These are phyloP conservation scores for Brachionus sp. DNA, from an alignment of 1,140 invertebrate genomes.

Conservation along the genomic window DNA sequence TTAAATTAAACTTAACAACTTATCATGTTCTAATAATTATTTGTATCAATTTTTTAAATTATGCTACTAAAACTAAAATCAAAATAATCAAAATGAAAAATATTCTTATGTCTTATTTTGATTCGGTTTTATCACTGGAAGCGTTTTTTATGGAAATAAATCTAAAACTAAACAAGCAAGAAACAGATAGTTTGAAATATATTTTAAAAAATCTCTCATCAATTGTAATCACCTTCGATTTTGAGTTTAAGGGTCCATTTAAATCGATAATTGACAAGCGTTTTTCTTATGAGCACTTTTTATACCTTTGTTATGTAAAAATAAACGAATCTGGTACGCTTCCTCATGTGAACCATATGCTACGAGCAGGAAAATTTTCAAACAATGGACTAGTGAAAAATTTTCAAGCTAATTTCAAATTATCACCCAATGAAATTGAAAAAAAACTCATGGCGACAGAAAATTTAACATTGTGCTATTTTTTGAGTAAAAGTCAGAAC, in stretches of 20 bases:
- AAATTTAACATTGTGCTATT: conserved; percentile 22
- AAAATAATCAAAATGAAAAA: conserved; percentile 2
- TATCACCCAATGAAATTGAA: not conserved
- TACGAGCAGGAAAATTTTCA: not conserved
- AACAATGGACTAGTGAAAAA: not conserved
- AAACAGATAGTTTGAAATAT: not conserved
- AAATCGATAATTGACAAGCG: conserved; percentile 11
- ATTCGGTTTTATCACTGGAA: not conserved
- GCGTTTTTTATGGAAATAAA: conserved; percentile 34
- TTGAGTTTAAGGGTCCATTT: conserved; percentile 31
- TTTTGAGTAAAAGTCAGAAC: not conserved
- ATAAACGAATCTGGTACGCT: conserved; percentile 21
- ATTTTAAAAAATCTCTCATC: conserved; percentile 22
- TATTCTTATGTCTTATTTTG: conserved; percentile 27
- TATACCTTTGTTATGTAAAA: conserved; percentile 35
- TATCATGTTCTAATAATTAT: no score
- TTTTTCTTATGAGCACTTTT: conserved; percentile 12
- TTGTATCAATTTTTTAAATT: no score
- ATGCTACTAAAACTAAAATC: not conserved
- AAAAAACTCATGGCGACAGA: conserved; percentile 7
- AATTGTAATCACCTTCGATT: conserved; percentile 20
- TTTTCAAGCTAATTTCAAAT: not conserved
- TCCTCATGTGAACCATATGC: not conserved
- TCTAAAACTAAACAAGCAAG: not conserved
- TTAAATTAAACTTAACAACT: no score